Base-by-base conservation (phyloP, 2,888 invertebrate species). In the Leucania comma region DNA sequence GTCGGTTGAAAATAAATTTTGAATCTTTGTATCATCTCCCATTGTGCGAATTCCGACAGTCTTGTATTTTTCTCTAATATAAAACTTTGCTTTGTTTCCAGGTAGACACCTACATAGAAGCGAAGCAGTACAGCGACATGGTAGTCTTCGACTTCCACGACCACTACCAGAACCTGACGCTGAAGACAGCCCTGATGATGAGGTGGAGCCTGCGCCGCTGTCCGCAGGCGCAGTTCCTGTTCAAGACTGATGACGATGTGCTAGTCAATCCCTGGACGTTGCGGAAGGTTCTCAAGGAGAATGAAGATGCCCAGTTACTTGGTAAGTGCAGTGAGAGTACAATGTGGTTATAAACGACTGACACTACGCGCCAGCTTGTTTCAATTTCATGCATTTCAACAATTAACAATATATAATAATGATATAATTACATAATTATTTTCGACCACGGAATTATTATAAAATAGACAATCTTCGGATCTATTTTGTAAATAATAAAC, bases 171-270 rank as follows among this genome's bases (percentile, higher is more conserved):
- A 97, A 97, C 88, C 90, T 97, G 75, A 97, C 97, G 0, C 93
- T 97, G 81, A 97, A 97, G 92, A 97, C 97, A 0, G 96, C 96
- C 1, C 96, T 97, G 87, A 97, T 97, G 86, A 90, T 97, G 85
- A 96, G 96, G 85, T 97, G 97, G 97, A 93, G 96, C 12, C 86
- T 91, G 22, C 90, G 87, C 56, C 92, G 95, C 57, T 97, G 97
- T 85, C 92, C 96, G 0, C 88, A 93, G 35, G 96, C 96, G 1
- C 90, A 90, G 77, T 96, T 95, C 85, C 68, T 97, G 57, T 89
- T 97, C 46, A 97, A 97, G 90, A 96, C 96, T 17, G 97, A 97
- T 77, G 97, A 97, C 73, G 97, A 97, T 68, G 96, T 97, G 82
- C 90, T 97, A 69, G 94, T 97, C 26, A 97, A 97, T 85, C 96